Base-by-base conservation (phyloP, 2,113 vertebrate species). In the Paradoxurus hermaphroditus region DNA sequence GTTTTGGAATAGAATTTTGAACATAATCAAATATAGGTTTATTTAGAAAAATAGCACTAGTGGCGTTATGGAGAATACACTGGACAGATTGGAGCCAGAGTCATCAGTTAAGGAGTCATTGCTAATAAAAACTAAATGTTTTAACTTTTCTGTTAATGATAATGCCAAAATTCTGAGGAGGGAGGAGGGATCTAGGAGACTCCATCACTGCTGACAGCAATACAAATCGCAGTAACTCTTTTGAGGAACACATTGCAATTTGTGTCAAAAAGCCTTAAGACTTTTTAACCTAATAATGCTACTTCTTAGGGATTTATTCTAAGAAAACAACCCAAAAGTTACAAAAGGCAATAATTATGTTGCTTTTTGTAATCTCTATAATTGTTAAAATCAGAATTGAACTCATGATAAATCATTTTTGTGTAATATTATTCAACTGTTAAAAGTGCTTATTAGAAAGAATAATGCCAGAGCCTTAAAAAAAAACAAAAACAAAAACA, bases 241-340 rank as follows among this genome's bases (percentile, higher is more conserved):
- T 95, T 62, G 7, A 63, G 81, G 49, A 62, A 3, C 10, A 82
- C 46, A 31, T 39, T 67, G 13, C 14, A 92, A 73, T 88, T 91
- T 81, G 11, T 73, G 81, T 73, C 53, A 90, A 86, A 86, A 87
- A 86, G 31, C 51, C 51, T 62, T 70, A 72, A 86, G 21, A 65
- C 44, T 79, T 86, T 46, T 94, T 79, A 92, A 86, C 7, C n/a
- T 89, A 79, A 65, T 67, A 86, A 86, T 94, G 59, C 75, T 59
- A 10, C 23, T 90, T 92, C 36, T 15, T 67, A 59, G 14, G 49
- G 9, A 92, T 67, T 81, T 90, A 92, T 41, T 59, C 56, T 86
- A 81, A 84, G 27, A 86, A 62, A 46, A 86, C 16, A 86, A 81
- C 6, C 34, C 27, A 88, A 89, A 65, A 84, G 34, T 49, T 19